Percentiles rank a stretch among this genome's conserved stretches.
phyloP scores from a whole-genome alignment of 2,888 invertebrate genomes.

The Encarsia formosa region DNA sequence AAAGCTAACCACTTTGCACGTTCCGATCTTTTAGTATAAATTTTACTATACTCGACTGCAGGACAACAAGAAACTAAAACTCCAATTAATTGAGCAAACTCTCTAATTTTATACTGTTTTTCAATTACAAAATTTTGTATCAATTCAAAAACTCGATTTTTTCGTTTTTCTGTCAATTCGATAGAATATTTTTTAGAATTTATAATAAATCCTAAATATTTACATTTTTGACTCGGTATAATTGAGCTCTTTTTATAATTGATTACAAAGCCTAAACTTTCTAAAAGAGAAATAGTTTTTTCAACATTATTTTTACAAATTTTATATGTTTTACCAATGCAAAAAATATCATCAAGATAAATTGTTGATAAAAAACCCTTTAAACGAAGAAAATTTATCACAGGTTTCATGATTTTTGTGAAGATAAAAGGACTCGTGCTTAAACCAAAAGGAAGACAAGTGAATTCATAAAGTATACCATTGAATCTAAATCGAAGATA shows the following conservation, averaged over 20 bases:
- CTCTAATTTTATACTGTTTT: constrained; percentile 15
- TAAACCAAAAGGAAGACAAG: constrained; percentile 1
- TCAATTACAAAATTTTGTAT: constrained; percentile 8
- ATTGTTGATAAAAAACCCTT: not conserved
- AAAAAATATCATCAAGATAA: not conserved
- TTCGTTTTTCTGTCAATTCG: constrained; percentile 22
- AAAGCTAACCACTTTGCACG: constrained; percentile 17
- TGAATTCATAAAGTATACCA: not conserved
- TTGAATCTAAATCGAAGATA: not conserved
- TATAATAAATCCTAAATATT: not conserved
- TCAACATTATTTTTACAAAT: not conserved
- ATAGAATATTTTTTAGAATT: not conserved
- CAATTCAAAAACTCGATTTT: constrained; percentile 10
- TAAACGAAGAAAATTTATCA: not conserved
- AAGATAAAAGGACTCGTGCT: not conserved
- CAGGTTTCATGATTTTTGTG: constrained; percentile 7
- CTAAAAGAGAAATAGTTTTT: not conserved
- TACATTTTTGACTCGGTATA: not conserved
- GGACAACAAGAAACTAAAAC: constrained; percentile 59
- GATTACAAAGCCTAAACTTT: not conserved
- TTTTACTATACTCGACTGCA: constrained; percentile 17
- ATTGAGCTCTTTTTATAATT: not conserved
- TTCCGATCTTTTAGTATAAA: constrained; percentile 14
- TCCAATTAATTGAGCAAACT: constrained; percentile 17
- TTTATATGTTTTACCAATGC: not conserved